phyloP scores from a whole-genome alignment of 2,113 vertebrate genomes.

The Xenopus laevis region DNA sequence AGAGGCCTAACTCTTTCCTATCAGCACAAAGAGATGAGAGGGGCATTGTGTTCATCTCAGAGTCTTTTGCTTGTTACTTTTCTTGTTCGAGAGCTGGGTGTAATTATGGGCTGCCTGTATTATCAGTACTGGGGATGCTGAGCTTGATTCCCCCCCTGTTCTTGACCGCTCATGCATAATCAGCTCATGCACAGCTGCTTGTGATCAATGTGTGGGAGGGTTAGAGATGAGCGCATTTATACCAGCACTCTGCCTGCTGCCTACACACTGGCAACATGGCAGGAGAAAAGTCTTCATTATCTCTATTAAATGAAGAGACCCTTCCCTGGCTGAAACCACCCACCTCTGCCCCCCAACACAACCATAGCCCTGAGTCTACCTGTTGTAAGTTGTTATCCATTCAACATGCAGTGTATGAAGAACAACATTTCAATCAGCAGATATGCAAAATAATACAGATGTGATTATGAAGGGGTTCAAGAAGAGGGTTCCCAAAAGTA shows the following conservation, averaged over 20 bases:
- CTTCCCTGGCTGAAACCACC: background rate
- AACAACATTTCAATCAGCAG: too few species aligned
- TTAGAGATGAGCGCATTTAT: background rate
- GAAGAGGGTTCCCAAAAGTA: too few species aligned
- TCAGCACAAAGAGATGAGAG: too few species aligned
- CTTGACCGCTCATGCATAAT: slow-evolving; percentile 3
- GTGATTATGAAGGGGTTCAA: too few species aligned
- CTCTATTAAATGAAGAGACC: background rate
- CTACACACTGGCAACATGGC: background rate
- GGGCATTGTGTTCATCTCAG: too few species aligned
- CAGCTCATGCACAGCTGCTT: slow-evolving; percentile 5
- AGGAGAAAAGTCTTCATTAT: slow-evolving; percentile 2
- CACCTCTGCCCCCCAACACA: background rate
- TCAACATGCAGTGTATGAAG: too few species aligned
- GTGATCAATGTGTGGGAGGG: slow-evolving; percentile 4
- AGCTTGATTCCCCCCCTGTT: background rate
- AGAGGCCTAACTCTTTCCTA: too few species aligned
- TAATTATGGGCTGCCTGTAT: slow-evolving; percentile 17
- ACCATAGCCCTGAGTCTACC: too few species aligned
- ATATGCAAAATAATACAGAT: too few species aligned
- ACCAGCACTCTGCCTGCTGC: slow-evolving; percentile 10
- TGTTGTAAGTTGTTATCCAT: too few species aligned
- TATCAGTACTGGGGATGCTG: background rate
- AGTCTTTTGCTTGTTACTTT: background rate
- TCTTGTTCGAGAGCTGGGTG: background rate